Evolutionary conservation across 1,140 invertebrate species (phyloP), one percentile per base, ranked within the genome.

Genomic region (Pinna nobilis): DNA sequence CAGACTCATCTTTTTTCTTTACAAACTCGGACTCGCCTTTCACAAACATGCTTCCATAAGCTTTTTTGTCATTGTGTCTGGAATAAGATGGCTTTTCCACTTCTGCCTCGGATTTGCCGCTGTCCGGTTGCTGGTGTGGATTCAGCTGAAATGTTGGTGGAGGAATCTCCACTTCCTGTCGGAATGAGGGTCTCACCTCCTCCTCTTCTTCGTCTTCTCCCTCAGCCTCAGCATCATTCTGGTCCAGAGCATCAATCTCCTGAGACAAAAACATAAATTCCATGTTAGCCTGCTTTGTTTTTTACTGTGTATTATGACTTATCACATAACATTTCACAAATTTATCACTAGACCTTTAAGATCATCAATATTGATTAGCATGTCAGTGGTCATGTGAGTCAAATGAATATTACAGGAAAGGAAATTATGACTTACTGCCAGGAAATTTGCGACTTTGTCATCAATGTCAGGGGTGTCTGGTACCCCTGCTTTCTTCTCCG

Each of bases 1-100:
- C 50, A 18, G 57, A 55, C 0, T 77, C 60, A 11, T 71, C 70
- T 32, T 64, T 69, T n/a, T 74, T 69, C 39, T 75, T 57, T 6
- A 76, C 79, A 74, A 81, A 84, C 53, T 84, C 84, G 11, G 78
- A 69, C n/a, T 70, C 83, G 39, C 84, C 83, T 44, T 86, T 83
- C 11, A 86, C 84, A 80, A 86, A 86, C 84, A 86, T 86, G 25
- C 78, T 84, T 49, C 79, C 79, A 44, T 74, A 79, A 9, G 64
- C 63, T 20, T 23, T 65, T 20, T 25, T 37, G 28, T 9, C 35
- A 23, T 61, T 59, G 44, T 67, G 66, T 7, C 20, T 35, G n/a
- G 64, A 49, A 20, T 50, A 70, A 23, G 67, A 15, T 57, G 59
- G 59, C 18, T 63, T 41, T 18, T 44, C 28, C 23, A 20, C 9